Percentiles rank a stretch among this genome's conserved stretches.
Conservation (phyloP, 2,888 invertebrate genomes). For the Carcina quercana region DNA sequence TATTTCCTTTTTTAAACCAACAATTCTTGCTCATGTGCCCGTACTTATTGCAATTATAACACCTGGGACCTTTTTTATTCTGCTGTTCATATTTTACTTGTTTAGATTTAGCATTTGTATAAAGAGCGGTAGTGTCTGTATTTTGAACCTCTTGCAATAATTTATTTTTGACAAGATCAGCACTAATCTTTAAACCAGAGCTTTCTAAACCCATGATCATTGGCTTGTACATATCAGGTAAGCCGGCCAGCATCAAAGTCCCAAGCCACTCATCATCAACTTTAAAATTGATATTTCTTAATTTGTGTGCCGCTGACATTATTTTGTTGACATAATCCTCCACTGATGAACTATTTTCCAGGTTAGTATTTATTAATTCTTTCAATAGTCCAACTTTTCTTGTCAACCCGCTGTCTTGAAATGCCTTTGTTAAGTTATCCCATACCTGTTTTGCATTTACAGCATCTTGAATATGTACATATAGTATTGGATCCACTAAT, state of each 20-base stretch:
- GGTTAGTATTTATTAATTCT: constrained; percentile 16
- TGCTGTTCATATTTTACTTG: not conserved
- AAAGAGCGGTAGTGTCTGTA: not conserved
- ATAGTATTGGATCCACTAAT: not conserved
- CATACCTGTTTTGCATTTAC: constrained; percentile 1
- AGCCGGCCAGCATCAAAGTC: constrained; percentile 17
- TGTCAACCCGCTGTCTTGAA: constrained; percentile 1
- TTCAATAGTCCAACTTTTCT: constrained; percentile 12
- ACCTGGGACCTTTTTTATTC: constrained; percentile 6
- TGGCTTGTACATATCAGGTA: constrained; percentile 13
- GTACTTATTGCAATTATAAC: constrained; percentile 11
- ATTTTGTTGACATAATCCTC: constrained; percentile 19
- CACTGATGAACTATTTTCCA: constrained; percentile 12
- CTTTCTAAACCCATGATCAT: constrained; percentile 8
- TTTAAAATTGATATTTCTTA: constrained; percentile 17
- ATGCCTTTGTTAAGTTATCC: not conserved
- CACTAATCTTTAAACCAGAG: too few species aligned
- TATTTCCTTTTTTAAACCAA: not conserved
- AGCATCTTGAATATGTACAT: constrained; percentile 22
- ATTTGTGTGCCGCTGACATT: constrained; percentile 16
- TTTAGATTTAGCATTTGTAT: not conserved
- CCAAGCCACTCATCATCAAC: constrained; percentile 19
- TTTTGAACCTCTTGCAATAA: constrained; percentile 3
- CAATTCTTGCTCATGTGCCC: constrained; percentile 14
- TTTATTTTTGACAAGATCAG: constrained; percentile 7